These are phyloP conservation scores for Oligia strigilis DNA, from an alignment of 2,888 invertebrate genomes.

Conservation along the genomic window DNA sequence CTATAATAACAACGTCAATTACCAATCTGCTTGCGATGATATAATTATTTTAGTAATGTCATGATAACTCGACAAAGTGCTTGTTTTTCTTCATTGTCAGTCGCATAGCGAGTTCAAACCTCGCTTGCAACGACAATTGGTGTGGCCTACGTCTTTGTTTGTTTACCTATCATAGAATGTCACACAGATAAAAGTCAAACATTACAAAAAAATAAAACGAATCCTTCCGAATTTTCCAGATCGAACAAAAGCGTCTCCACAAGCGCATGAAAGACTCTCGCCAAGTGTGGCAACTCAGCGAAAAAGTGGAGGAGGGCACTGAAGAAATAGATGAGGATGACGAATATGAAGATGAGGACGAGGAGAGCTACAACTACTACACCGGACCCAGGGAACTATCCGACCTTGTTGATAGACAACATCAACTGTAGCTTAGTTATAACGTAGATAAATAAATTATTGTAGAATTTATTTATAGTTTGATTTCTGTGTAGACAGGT, in stretches of 20 bases:
- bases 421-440: slow-evolving; percentile 39
- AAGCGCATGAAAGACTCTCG: slow-evolving; percentile 74
- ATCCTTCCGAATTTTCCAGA: slow-evolving; percentile 72
- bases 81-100: background rate
- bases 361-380: slow-evolving; percentile 58
- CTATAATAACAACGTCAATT: background rate
- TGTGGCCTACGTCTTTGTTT: background rate
- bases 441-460: slow-evolving; percentile 52
- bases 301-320: slow-evolving; percentile 21
- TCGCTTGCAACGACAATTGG: background rate
- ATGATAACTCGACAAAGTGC: background rate
- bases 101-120: background rate
- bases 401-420: slow-evolving; percentile 9
- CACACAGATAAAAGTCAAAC: background rate
- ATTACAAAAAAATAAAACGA: background rate
- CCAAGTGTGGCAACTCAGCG: slow-evolving; percentile 65
- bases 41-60: background rate
- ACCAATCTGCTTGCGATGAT: background rate
- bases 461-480: slow-evolving; percentile 43
- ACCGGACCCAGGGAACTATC: slow-evolving; percentile 67
- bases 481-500: slow-evolving; percentile 34
- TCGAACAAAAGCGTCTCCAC: slow-evolving; percentile 80
- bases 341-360: slow-evolving; percentile 65
- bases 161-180: background rate
- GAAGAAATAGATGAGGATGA: slow-evolving; percentile 69